A percentile compares a stretch with the other conserved stretches of the same genome.
phyloP scores from a whole-genome alignment of 1,140 invertebrate genomes.

The Mizuhopecten yessoensis region DNA sequence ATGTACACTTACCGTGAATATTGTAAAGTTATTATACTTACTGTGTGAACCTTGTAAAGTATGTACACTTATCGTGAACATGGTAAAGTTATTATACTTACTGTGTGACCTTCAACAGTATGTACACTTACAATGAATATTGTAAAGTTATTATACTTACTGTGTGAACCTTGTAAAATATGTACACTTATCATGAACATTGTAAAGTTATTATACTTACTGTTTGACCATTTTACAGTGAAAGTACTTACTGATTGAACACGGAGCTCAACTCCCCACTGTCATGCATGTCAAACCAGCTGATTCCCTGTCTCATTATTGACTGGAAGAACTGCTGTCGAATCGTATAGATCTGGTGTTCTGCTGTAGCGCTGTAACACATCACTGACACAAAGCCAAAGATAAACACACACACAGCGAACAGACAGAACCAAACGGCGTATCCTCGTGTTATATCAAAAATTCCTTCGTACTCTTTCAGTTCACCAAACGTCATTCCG shows the following conservation, averaged over 20 bases:
- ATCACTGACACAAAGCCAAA: constrained; percentile 52
- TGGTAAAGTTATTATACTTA: constrained; percentile 85
- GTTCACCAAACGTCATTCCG: background rate
- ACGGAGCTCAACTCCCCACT: constrained; percentile 77
- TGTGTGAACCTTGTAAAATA: no score
- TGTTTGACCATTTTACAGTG: no score
- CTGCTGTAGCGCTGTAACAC: constrained; percentile 53
- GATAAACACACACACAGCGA: constrained; percentile 58
- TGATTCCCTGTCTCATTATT: constrained; percentile 93
- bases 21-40: no score
- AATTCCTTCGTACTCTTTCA: constrained; percentile 45
- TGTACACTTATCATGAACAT: no score
- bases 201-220: no score
- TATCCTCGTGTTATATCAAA: constrained; percentile 44
- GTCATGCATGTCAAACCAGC: constrained; percentile 92
- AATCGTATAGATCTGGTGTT: constrained; percentile 68
- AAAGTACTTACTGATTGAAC: no score
- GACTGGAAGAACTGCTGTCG: constrained; percentile 85
- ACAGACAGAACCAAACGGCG: constrained; percentile 60
- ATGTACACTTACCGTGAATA: no score
- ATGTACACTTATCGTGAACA: no score
- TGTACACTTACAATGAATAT: no score
- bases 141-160: no score
- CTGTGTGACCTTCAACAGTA: constrained; percentile 87
- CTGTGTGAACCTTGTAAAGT: no score